Evolutionary conservation across 2,888 invertebrate genomes (phyloP).

Genomic region (Agriopis aurantiaria): DNA sequence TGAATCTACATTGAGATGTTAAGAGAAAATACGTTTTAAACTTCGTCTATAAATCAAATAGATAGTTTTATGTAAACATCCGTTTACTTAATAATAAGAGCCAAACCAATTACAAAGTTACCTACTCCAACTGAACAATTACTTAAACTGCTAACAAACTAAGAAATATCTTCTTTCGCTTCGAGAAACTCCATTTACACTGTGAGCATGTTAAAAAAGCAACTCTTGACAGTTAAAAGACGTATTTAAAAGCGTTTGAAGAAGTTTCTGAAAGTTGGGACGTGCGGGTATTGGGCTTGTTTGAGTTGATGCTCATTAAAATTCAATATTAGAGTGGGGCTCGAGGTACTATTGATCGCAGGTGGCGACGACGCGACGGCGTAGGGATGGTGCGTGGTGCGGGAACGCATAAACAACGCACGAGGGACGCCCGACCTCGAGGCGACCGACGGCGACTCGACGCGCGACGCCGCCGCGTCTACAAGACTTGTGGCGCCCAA

Average conservation of each 20-base stretch:
- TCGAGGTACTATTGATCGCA: slow-evolving; percentile 64
- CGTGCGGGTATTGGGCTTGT: slow-evolving; percentile 59
- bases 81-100: slow-evolving; percentile 26
- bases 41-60: slow-evolving; percentile 18
- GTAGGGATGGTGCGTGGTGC: slow-evolving; percentile 35
- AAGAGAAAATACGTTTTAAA: slow-evolving; percentile 5
- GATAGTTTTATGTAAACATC: slow-evolving; percentile 24
- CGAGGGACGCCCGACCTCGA: slow-evolving; percentile 37
- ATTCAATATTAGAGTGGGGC: slow-evolving; percentile 65
- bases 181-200: slow-evolving; percentile 61
- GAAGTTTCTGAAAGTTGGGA: slow-evolving; percentile 52
- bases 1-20: neutral
- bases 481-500: slow-evolving; percentile 49
- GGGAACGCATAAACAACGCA: slow-evolving; percentile 56
- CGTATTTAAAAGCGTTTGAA: slow-evolving; percentile 62
- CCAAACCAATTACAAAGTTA: slow-evolving; percentile 49
- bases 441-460: slow-evolving; percentile 27
- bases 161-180: slow-evolving; percentile 42
- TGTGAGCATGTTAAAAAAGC: slow-evolving; percentile 60
- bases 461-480: slow-evolving; percentile 21
- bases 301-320: slow-evolving; percentile 71
- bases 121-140: slow-evolving; percentile 51
- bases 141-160: slow-evolving; percentile 47
- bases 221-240: slow-evolving; percentile 61
- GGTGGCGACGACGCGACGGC: slow-evolving; percentile 53